Evolutionary conservation across 2,113 vertebrate species (phyloP).

Genomic region (Cyprinodon tularosa): DNA sequence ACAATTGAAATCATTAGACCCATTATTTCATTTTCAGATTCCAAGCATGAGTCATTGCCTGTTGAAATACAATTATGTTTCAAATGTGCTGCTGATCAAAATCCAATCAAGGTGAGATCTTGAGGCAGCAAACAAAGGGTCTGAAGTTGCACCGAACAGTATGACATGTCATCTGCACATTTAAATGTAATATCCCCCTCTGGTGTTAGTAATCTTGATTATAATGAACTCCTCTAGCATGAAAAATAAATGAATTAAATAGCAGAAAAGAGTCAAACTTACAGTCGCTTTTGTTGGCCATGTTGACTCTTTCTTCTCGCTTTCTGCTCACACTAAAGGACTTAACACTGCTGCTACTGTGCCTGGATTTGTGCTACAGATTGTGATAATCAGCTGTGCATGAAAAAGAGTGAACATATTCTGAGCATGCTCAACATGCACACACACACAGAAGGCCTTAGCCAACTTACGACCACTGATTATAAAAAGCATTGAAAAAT

Average conservation of each 20-base stretch:
- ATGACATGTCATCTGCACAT: slow-evolving; percentile 4
- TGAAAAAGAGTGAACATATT: slow-evolving; percentile 56
- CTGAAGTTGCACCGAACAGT: slow-evolving; percentile 12
- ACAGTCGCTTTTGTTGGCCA: slow-evolving; percentile 70
- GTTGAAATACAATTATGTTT: slow-evolving; percentile 23
- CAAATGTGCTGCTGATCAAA: slow-evolving; percentile 25
- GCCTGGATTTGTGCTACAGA: slow-evolving; percentile 56
- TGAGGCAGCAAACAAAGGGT: slow-evolving; percentile 40
- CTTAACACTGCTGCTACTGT: slow-evolving; percentile 28
- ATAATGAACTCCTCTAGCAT: slow-evolving; percentile 12
- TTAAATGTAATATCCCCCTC: slow-evolving; percentile 15
- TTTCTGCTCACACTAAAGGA: slow-evolving; percentile 37
- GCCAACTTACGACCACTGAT: slow-evolving; percentile 11
- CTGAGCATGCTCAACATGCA: slow-evolving; percentile 55
- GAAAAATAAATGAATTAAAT: not conserved
- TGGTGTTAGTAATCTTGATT: slow-evolving; percentile 31
- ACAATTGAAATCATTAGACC: slow-evolving; percentile 30
- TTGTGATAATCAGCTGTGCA: slow-evolving; percentile 67
- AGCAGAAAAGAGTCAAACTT: slow-evolving; percentile 56
- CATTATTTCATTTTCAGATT: slow-evolving; percentile 19
- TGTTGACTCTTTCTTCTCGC: slow-evolving; percentile 49
- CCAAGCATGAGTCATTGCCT: slow-evolving; percentile 10
- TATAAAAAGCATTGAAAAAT: not conserved
- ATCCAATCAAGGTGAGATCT: slow-evolving; percentile 34
- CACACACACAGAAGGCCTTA: slow-evolving; percentile 16